Evolutionary conservation across 2,797 vertebrate genomes (phyloP).

Genomic region (Ciconia nigra): DNA sequence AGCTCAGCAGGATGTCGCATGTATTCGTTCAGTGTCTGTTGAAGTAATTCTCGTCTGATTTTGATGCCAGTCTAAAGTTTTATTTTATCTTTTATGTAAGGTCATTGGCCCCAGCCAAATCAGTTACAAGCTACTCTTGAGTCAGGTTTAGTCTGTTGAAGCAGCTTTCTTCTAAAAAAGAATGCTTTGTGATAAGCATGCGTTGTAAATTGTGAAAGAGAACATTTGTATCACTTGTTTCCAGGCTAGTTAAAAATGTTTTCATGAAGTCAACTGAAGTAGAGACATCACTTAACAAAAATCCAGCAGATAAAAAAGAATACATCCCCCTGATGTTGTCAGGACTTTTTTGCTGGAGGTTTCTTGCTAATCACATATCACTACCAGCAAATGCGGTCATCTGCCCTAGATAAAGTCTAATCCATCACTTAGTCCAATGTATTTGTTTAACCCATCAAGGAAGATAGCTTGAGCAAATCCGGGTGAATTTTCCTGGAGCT

Average conservation of each 20-base stretch:
- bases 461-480: neutral
- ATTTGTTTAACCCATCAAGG: neutral
- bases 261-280: neutral
- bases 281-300: neutral
- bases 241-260: neutral
- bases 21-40: neutral
- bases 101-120: neutral
- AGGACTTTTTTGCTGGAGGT: neutral
- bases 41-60: neutral
- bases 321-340: neutral
- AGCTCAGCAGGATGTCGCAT: neutral
- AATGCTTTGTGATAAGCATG: neutral
- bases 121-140: neutral
- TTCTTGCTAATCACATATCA: neutral
- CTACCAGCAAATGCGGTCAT: neutral
- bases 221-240: neutral
- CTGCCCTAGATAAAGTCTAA: neutral
- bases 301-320: neutral
- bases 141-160: neutral
- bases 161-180: neutral
- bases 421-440: neutral
- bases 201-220: neutral
- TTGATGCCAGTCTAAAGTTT: neutral
- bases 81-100: neutral
- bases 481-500: neutral